Evolutionary conservation across 2,888 invertebrate species (phyloP).

Genomic region (Tetanocera ferruginea): DNA sequence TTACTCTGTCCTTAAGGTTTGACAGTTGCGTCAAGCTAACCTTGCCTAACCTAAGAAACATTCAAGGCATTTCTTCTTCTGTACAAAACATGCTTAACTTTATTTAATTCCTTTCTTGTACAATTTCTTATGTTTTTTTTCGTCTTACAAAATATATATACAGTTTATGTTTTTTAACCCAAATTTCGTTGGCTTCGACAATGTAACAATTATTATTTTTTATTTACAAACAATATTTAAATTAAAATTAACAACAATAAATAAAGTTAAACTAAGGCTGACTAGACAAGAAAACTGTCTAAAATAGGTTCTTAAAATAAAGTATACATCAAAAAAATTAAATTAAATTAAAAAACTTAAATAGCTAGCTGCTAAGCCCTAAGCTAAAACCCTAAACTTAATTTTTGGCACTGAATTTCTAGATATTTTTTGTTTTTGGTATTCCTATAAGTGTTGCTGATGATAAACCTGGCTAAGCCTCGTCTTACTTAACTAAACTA

Average conservation of each 20-base stretch:
- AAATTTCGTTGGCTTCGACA: background rate
- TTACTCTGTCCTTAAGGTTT: no score
- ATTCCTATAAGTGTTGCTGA: background rate
- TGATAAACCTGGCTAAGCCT: conserved; percentile 29
- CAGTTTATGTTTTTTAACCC: no score
- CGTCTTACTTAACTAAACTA: conserved; percentile 23
- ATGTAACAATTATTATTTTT: background rate
- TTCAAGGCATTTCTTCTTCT: no score
- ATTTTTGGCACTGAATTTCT: conserved; percentile 43
- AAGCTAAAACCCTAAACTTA: conserved; percentile 22
- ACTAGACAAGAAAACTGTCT: conserved; percentile 31
- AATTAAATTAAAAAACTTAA: conserved; percentile 37
- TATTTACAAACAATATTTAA: background rate
- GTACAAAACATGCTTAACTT: no score
- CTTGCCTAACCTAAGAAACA: no score
- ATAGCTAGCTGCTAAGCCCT: conserved; percentile 2
- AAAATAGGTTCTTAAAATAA: background rate
- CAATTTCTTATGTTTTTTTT: background rate
- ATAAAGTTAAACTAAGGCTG: background rate
- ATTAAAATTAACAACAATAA: background rate
- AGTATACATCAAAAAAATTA: conserved; percentile 13
- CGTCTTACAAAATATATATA: no score
- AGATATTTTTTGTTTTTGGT: background rate
- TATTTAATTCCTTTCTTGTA: no score
- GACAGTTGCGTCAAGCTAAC: no score